A percentile compares a stretch with the other conserved stretches of the same genome.
Evolutionary conservation across 2,113 vertebrate species (phyloP).

Genomic region (Solenodon paradoxus): DNA sequence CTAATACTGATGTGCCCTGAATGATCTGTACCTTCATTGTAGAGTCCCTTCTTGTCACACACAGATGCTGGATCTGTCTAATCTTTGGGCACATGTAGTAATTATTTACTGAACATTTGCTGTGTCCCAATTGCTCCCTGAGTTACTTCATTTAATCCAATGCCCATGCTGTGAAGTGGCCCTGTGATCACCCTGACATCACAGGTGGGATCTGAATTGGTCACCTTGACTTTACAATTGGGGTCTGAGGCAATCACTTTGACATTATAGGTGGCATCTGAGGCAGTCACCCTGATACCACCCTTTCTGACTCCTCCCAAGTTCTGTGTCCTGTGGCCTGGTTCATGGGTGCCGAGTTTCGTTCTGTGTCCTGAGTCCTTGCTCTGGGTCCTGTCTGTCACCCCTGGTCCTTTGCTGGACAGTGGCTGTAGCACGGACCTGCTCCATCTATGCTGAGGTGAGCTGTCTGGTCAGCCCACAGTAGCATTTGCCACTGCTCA

Average conservation of each 20-base stretch:
- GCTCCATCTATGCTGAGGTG: too few species aligned
- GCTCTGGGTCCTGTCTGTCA: not conserved
- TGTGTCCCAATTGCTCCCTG: not conserved
- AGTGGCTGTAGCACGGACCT: rapidly evolving
- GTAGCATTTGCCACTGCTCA: not conserved
- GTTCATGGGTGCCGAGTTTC: not conserved
- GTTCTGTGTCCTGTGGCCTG: not conserved
- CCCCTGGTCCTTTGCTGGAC: not conserved
- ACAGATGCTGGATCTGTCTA: not conserved
- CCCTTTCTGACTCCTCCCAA: too few species aligned
- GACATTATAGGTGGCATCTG: too few species aligned
- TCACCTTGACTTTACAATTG: too few species aligned
- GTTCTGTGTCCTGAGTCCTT: too few species aligned
- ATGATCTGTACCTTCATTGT: not conserved
- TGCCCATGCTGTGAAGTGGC: not conserved
- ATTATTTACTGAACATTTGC: too few species aligned
- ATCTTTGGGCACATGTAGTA: not conserved
- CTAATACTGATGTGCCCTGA: too few species aligned
- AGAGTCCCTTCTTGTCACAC: not conserved
- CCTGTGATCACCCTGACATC: not conserved
- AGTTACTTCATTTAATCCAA: not conserved
- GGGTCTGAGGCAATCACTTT: too few species aligned
- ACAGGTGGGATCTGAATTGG: rapidly evolving
- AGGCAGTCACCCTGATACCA: too few species aligned
- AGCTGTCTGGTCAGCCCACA: too few species aligned